Evolutionary conservation across 2,888 invertebrate species (phyloP).

Genomic region (Papilio gigon): DNA sequence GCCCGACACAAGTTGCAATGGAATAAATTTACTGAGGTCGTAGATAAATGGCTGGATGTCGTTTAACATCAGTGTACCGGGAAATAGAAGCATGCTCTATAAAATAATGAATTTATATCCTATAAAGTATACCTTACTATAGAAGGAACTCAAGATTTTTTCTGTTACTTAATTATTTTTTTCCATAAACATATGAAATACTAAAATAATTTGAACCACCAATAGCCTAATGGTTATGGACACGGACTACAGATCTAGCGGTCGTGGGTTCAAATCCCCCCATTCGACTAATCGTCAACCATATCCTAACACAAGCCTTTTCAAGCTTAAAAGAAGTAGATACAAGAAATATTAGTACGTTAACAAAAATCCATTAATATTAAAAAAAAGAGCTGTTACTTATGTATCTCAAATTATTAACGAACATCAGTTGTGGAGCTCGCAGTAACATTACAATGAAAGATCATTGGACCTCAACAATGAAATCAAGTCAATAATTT

Average conservation of each 20-base stretch:
- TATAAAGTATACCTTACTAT: neutral
- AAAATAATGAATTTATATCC: slow-evolving; percentile 29
- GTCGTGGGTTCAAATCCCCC: no score
- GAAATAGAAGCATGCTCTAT: slow-evolving; percentile 38
- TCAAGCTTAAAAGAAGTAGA: no score
- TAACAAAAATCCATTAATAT: no score
- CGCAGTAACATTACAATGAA: neutral
- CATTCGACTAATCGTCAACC: no score
- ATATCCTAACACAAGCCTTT: no score
- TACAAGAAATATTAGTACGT: no score
- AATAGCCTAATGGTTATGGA: no score
- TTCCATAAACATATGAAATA: no score
- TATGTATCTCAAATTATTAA: no score
- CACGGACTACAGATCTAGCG: no score
- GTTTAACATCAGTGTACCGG: slow-evolving; percentile 35
- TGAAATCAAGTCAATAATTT: neutral
- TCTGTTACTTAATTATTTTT: neutral
- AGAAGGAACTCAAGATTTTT: neutral
- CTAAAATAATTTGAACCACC: neutral
- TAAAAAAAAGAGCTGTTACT: no score
- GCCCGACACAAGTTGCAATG: neutral
- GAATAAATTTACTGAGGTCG: slow-evolving; percentile 14
- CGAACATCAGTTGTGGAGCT: no score
- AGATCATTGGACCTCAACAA: neutral
- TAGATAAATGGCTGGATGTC: slow-evolving; percentile 26